A percentile compares a stretch with the other conserved stretches of the same genome.
phyloP scores from a whole-genome alignment of 2,797 vertebrate species.

The Artibeus jamaicensis region DNA sequence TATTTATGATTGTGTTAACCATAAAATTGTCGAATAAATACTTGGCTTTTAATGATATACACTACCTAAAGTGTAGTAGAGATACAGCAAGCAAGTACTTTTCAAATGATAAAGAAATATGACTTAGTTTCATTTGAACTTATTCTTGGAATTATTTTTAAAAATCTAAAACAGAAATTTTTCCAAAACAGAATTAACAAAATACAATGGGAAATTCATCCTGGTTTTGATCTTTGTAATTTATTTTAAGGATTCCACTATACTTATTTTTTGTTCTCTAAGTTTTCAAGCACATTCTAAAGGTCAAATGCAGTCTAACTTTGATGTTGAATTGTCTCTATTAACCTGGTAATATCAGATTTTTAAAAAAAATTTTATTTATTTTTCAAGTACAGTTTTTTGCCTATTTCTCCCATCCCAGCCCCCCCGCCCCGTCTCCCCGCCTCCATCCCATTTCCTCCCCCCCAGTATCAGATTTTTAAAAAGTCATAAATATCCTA shows the following conservation, averaged over 20 bases:
- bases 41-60: background rate
- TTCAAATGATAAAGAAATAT: slow-evolving; percentile 4
- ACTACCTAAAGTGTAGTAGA: background rate
- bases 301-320: background rate
- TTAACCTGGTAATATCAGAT: background rate
- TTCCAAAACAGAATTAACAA: slow-evolving; percentile 4
- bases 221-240: slow-evolving; percentile 14
- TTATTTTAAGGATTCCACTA: background rate
- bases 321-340: background rate
- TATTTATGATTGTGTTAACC: slow-evolving; percentile 9
- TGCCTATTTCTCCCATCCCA: too few relatives aligned
- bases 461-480: too few relatives aligned
- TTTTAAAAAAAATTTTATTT: background rate
- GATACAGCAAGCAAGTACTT: slow-evolving; percentile 8
- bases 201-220: background rate
- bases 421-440: too few relatives aligned
- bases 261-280: background rate
- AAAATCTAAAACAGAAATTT: background rate
- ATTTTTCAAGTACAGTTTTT: too few relatives aligned
- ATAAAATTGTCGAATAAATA: background rate
- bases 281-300: background rate
- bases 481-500: background rate
- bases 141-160: background rate
- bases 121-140: background rate
- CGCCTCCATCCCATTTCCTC: too few relatives aligned